Evolutionary conservation across 1,140 invertebrate species (phyloP), one percentile per base, ranked within the genome.

Genomic region (Drosophila auraria): DNA sequence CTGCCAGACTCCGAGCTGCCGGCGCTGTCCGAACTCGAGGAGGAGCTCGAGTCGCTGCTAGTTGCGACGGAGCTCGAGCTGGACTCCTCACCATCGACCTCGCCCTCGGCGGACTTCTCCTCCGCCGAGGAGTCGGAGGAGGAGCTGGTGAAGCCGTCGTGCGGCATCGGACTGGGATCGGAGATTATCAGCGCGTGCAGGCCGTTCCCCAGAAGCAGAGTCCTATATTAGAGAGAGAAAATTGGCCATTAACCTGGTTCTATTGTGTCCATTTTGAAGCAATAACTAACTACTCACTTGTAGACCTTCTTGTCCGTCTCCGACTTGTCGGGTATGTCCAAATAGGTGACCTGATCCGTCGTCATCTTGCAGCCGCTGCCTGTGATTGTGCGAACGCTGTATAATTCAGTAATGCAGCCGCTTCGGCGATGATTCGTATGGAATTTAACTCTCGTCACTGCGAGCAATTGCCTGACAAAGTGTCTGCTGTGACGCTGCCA

Each of bases 181-280:
- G 95, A 95, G 78, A 97, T 95, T 12, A 97, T 90, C 20, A 96
- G 91, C 3, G 95, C 96, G 57, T 93, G 95, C 61, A 97, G 91
- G 6, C 96, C 96, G 94, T 97, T 97, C 61, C 93, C 83, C 45
- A 97, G 87, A 20, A 93, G 91, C 54, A 97, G 95, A 20, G 95
- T 95, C 91, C 95, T 96, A 60, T 36, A 7, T 17, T 27, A 45
- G 0, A 25, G 5, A 14, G 4, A 5, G 38, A 12, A 27, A 42
- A 58, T 23, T 25, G 44, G 1, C 8, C 17, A 70, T 68, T 38
- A 44, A 57, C 12, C 40, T n/a, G 17, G 2, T 30, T 33, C 0
- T 14, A 54, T 42, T 27, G 7, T 12, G 11, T 27, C 27, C 36
- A 5, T 9, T 1, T 7, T 6, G 9, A 2, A 11, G 11, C 36